Conservation (phyloP, 53 echinoderm and acorn worm genomes). For the Paracentrotus lividus region DNA sequence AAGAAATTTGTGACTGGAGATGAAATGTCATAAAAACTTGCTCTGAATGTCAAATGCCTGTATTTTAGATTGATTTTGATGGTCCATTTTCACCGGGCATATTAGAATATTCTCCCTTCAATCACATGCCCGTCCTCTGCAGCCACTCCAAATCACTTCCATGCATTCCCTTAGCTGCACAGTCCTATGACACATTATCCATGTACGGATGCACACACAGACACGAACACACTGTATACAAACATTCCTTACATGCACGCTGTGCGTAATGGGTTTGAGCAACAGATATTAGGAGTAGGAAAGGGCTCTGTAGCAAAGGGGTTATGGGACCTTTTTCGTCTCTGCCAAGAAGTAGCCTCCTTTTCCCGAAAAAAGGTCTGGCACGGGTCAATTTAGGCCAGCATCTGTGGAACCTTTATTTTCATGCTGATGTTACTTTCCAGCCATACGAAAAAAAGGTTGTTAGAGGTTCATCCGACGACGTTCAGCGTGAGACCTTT, state of each 20-base stretch:
- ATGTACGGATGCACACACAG: background rate
- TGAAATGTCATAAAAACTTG: too few relatives aligned
- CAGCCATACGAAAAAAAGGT: background rate
- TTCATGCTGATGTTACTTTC: background rate
- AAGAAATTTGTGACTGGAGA: too few relatives aligned
- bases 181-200: background rate
- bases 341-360: background rate
- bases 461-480: background rate
- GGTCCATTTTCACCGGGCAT: too few relatives aligned
- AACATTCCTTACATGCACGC: background rate
- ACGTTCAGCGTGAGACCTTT: constrained; percentile 7
- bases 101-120: too few relatives aligned
- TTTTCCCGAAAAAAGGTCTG: constrained; percentile 23
- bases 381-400: background rate
- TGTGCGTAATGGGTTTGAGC: background rate
- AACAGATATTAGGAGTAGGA: background rate
- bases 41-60: too few relatives aligned
- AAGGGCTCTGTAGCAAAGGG: background rate
- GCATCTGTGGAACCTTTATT: background rate
- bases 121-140: too few relatives aligned
- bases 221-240: background rate
- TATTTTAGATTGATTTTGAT: too few relatives aligned
- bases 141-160: too few relatives aligned
- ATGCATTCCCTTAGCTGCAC: background rate
- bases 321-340: constrained; percentile 37